Evolutionary conservation across 2,113 vertebrate genomes (phyloP).

Genomic region (Neolamprologus variostigma): DNA sequence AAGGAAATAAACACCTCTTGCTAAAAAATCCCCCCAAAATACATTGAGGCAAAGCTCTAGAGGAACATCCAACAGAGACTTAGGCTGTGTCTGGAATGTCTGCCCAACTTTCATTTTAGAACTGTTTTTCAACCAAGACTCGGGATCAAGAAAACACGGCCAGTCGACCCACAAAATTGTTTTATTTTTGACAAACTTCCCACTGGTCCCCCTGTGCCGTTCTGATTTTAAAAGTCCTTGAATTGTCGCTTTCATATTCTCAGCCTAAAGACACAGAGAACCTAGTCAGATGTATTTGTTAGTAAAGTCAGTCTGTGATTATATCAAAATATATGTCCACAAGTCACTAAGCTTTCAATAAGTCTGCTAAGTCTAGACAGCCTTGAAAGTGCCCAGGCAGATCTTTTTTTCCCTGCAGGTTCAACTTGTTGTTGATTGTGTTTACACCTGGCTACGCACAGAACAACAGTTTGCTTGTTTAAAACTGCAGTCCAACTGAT

Average conservation of each 20-base stretch:
- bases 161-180: neutral
- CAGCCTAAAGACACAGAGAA: neutral
- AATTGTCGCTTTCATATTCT: neutral
- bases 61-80: neutral
- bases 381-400: neutral
- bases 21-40: neutral
- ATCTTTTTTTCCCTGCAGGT: neutral
- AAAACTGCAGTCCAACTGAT: neutral
- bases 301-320: neutral
- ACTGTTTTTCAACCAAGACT: neutral
- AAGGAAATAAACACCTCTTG: neutral
- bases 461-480: neutral
- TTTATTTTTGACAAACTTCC: neutral
- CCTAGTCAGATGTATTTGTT: neutral
- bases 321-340: neutral
- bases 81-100: neutral
- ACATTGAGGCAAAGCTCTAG: neutral
- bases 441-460: constrained; percentile 1
- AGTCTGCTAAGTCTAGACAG: neutral
- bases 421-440: neutral
- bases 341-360: neutral
- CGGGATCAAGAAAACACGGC: neutral
- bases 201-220: neutral
- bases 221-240: neutral
- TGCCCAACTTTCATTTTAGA: neutral